Base-by-base conservation (phyloP, 2,888 invertebrate genomes). In the Rhorus exstirpatorius region DNA sequence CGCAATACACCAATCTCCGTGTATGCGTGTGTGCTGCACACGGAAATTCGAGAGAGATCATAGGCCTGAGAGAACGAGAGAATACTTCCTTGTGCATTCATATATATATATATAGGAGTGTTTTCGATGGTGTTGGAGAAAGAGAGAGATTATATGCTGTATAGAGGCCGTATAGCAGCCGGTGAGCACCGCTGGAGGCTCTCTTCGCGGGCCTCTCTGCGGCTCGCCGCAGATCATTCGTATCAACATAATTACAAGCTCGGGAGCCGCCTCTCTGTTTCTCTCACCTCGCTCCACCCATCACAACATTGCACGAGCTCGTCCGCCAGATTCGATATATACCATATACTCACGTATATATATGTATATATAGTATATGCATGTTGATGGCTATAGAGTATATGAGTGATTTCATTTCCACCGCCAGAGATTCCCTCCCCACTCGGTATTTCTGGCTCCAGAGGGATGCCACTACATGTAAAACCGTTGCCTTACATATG, bases 231-330 rank as follows among this genome's bases (percentile, higher is more conserved):
- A 93, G 92, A 93, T 93, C 93, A 93, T 93, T 92, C 93, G 93
- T 93, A 93, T 93, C 93, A 93, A 93, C 93, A 92, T 93, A 93
- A 93, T 93, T 93, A 93, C 93, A 93, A 93, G 93, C 93, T 92
- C 91, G 90, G 93, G 90, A 92, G 92, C 92, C 93, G 93, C 92
- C 92, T 91, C 91, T 92, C 92, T 89, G 91, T 92, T 91, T 92
- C 92, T 92, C 91, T 91, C 92, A 90, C 91, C 91, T 91, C 90
- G 91, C 91, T 92, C 92, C 92, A 91, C 92, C 92, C 92, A 91
- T 91, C 91, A 89, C 90, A 90, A 90, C 91, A 91, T 90, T 90
- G 89, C 91, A 90, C 92, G 89, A 90, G 87, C 88, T 86, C 86
- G 80, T 60, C 71, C 68, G 67, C 58, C 84, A 21, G 67, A 44